Base-by-base conservation (phyloP, 2,888 invertebrate genomes). In the Brenthis daphne region DNA sequence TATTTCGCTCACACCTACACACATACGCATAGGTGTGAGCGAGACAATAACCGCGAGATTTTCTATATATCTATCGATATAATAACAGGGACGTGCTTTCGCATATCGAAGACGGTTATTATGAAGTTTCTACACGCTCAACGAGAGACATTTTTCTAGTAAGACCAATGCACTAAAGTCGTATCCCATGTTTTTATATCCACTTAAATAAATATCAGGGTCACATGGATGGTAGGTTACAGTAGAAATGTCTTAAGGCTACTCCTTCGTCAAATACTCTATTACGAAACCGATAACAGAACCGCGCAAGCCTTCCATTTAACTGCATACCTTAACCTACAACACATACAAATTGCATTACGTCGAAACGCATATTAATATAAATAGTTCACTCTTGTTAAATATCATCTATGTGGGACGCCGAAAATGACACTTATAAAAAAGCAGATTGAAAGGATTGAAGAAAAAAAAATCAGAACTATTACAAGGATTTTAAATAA, bases 271-370 rank as follows among this genome's bases (percentile, higher is more conserved):
- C n/a, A 6, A 14, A 16, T 57, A 20, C n/a, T 43, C 51, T 43
- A 57, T 43, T 16, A 51, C 20, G 12, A 37, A 65, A 65, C 53
- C 53, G 50, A 58, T 66, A 66, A 58, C 47, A 14, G 58, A 66
- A 60, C 66, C 47, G 66, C 47, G 43, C 16, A 65, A 65, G 51
- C 58, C 29, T 66, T 16, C 60, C n/a, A 66, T 33, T 29, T 66
- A 60, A 55, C 48, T 16, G 43, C 53, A 60, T 60, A 48, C 33
- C 66, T 60, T 66, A 66, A 20, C n/a, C 66, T 66, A 66, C 54
- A 60, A 66, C 66, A 60, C 66, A 60, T 55, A 66, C 60, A 55
- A 58, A 53, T 58, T 48, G 54, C 48, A 16, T 58, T 13, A 24
- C 47, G 47, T 24, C 47, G 48, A 20, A 20, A 24, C 47, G 48